Base-by-base conservation (phyloP, 2,888 invertebrate species). In the Andrena dorsata region DNA sequence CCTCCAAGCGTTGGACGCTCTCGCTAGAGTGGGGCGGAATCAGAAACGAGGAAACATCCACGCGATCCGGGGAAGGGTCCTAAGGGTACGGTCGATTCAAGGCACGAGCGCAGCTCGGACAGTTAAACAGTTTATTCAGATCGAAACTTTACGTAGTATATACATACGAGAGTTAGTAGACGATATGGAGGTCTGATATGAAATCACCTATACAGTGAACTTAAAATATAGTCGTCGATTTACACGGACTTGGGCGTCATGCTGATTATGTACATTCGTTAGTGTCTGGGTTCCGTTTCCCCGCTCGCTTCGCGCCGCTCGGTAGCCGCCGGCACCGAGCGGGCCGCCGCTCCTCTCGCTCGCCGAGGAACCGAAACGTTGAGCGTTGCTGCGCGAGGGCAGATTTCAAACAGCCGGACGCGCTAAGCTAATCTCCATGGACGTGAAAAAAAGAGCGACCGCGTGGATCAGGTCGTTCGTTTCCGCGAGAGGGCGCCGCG, bases 111-210 rank as follows among this genome's bases (percentile, higher is more conserved):
- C 53, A 26, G 26, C 82, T 80, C 71, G 87, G 92, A 93, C 92
- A 93, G 91, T 90, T 92, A 92, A 92, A 92, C 91, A 90, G 90
- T 93, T 93, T 93, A 93, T 93, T 93, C 84, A 86, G 90, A 92
- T 92, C 90, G 89, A 92, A 92, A 92, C 87, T 90, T 90, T 89
- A 89, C 87, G 90, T 90, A 87, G 86, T 93, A 92, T 92, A 92
- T 92, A 93, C 92, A 92, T 92, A 92, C 88, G 91, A 90, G 89
- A 90, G 89, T 90, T 91, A 90, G 87, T 91, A 91, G 90, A 92
- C 90, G 92, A 92, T 92, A 93, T 89, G 91, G 88, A 90, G 88
- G 87, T 91, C 86, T 84, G 92, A 92, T 92, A 92, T 92, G 92
- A 91, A 90, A 89, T 90, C 90, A 89, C 89, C 90, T 89, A 90